Percentiles rank a stretch among this genome's conserved stretches.
Conservation (phyloP, 2,797 vertebrate species). For the Sarcophilus harrisii region DNA sequence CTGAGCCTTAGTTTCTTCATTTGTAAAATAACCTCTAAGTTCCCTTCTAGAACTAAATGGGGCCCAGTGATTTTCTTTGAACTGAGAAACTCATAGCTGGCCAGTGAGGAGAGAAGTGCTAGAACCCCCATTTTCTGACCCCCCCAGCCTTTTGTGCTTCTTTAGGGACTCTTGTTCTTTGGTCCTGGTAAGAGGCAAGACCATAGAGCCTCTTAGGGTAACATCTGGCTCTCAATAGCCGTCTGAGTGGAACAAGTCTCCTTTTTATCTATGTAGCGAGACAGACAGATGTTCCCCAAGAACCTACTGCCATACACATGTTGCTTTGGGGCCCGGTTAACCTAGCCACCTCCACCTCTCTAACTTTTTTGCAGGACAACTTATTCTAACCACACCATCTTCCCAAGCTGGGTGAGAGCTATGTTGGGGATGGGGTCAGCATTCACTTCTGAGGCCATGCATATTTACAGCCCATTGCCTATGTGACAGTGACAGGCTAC, state of each 20-base stretch:
- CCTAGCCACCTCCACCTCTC: constrained; percentile 21
- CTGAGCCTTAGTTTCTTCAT: too few relatives aligned
- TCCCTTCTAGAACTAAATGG: neutral
- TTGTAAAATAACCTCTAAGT: neutral
- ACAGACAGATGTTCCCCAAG: neutral
- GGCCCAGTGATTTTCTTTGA: neutral
- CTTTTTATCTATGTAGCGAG: neutral
- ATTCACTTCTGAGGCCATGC: constrained; percentile 42
- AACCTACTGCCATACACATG: neutral
- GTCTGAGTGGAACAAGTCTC: constrained; percentile 5
- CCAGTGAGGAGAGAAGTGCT: neutral
- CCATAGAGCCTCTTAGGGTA: neutral
- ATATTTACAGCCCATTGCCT: constrained; percentile 38
- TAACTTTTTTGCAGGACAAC: constrained; percentile 16
- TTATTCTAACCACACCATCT: constrained; percentile 34
- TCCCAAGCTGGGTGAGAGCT: neutral
- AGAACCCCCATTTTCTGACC: neutral
- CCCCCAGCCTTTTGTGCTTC: neutral
- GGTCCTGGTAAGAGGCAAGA: constrained; percentile 33
- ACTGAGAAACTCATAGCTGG: neutral
- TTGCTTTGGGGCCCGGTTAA: constrained; percentile 9
- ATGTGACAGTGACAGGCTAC: constrained; percentile 42
- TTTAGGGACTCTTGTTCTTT: constrained; percentile 19
- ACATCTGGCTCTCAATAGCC: neutral
- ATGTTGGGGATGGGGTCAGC: neutral